Base-by-base conservation (phyloP, 2,113 vertebrate genomes). In the Rynchops niger region DNA sequence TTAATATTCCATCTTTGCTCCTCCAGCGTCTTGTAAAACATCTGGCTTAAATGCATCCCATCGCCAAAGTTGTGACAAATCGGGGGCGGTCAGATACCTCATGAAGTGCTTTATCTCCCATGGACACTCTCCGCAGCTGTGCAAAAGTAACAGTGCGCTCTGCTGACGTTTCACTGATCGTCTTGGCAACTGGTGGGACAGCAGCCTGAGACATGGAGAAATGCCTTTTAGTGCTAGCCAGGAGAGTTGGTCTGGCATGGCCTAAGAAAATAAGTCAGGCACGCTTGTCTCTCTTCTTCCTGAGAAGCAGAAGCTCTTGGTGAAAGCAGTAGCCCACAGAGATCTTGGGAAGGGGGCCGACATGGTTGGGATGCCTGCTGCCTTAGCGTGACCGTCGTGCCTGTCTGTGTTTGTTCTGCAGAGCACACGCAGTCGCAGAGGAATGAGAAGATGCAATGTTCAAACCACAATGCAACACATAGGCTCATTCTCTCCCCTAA, bases 321-420 rank as follows among this genome's bases (percentile, higher is more conserved):
- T 56, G 83, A 53, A 72, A 76, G 55, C 67, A 32, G 16, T n/a
- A 82, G 61, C 72, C 52, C 30, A 7, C 11, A 12, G 55, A 84
- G 32, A 23, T 21, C 12, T 18, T 29, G 38, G 45, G 58, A 56
- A 70, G 50, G 53, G n/a, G 19, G 21, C 49, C 0, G 0, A 69
- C 58, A 19, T 36, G 70, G 23, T 61, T 59, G 14, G 47, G 49
- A 34, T 62, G 42, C 29, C 50, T 4, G 5, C 43, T 90, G 36
- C 71, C 58, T 20, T 23, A 58, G 21, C 0, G 0, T 79, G 38
- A 71, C 36, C 0, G 0, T 36, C 0, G 0, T 43, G 58, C 22
- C 49, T 81, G 30, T 56, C 38, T n/a, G 22, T 74, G 1, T 81
- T n/a, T 69, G 47, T 63, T 47, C 61, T 88, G 38, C 74, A 97